Evolutionary conservation across 2,888 invertebrate genomes (phyloP).

Genomic region (Pycnomerus fuliginosus): DNA sequence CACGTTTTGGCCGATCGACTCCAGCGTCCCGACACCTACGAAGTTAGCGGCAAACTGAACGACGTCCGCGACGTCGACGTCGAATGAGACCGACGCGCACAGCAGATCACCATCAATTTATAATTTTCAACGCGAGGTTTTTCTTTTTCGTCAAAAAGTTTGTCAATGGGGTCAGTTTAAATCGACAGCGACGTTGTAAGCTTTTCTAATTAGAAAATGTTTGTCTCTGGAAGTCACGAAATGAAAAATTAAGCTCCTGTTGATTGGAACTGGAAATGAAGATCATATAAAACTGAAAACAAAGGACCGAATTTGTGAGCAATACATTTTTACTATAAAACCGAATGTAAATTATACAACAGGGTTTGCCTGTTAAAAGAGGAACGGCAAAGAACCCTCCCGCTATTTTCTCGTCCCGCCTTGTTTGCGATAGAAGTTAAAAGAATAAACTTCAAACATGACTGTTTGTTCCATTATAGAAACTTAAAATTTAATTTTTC

Average conservation of each 20-base stretch:
- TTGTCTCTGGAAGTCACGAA: not conserved
- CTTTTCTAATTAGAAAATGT: slow-evolving; percentile 10
- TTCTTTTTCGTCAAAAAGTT: too few species aligned
- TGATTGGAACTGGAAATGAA: slow-evolving; percentile 3
- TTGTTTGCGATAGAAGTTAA: slow-evolving; percentile 19
- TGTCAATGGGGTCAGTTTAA: slow-evolving; percentile 5
- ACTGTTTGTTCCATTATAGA: slow-evolving; percentile 27
- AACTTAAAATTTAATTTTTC: slow-evolving; percentile 27
- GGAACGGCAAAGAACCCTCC: too few species aligned
- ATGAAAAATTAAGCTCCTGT: slow-evolving; percentile 12
- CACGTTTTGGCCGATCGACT: slow-evolving; percentile 21
- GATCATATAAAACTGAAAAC: not conserved
- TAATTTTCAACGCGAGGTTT: slow-evolving; percentile 14
- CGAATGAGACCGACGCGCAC: slow-evolving; percentile 38
- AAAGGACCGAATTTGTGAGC: too few species aligned
- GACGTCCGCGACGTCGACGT: slow-evolving; percentile 37
- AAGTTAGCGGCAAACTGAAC: slow-evolving; percentile 50
- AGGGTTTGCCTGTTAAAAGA: too few species aligned
- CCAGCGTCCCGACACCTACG: slow-evolving; percentile 46
- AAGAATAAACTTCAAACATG: slow-evolving; percentile 26
- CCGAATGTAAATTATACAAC: too few species aligned
- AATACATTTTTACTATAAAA: too few species aligned
- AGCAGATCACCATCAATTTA: slow-evolving; percentile 17
- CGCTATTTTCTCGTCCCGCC: slow-evolving; percentile 2
- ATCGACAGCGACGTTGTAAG: slow-evolving; percentile 13